Evolutionary conservation across 2,113 vertebrate species (phyloP).

Genomic region (Ochotona curzoniae): DNA sequence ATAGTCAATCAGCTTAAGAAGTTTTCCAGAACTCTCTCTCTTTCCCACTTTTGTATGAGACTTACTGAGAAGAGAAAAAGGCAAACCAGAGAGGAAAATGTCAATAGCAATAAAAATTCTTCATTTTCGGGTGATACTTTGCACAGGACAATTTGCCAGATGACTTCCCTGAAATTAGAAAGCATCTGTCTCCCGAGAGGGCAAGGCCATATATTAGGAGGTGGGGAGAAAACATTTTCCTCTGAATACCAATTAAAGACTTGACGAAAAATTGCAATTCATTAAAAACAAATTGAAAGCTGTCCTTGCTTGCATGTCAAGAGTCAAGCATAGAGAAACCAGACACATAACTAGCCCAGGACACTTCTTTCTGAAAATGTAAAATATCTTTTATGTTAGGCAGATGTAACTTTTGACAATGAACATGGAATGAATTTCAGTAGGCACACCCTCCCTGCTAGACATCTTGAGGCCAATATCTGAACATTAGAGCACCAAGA

Average conservation of each 20-base stretch:
- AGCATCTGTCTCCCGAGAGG: neutral
- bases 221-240: neutral
- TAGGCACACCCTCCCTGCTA: rapidly evolving
- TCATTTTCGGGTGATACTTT: neutral
- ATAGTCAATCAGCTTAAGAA: neutral
- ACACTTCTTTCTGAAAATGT: neutral
- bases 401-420: neutral
- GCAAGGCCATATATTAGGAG: neutral
- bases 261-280: neutral
- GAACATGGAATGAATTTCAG: neutral
- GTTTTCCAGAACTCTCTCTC: neutral
- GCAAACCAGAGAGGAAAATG: neutral
- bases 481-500: too few relatives aligned
- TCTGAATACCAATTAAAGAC: neutral
- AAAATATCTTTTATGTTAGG: neutral
- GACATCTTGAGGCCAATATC: neutral
- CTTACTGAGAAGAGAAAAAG: neutral
- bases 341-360: neutral
- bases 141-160: neutral
- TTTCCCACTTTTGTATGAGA: neutral
- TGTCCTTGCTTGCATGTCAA: neutral
- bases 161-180: neutral
- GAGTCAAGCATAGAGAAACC: neutral
- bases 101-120: neutral
- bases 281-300: neutral